Evolutionary conservation across 1,140 invertebrate genomes (phyloP), one percentile per base, ranked within the genome.

Genomic region (Nixonia krombeini): DNA sequence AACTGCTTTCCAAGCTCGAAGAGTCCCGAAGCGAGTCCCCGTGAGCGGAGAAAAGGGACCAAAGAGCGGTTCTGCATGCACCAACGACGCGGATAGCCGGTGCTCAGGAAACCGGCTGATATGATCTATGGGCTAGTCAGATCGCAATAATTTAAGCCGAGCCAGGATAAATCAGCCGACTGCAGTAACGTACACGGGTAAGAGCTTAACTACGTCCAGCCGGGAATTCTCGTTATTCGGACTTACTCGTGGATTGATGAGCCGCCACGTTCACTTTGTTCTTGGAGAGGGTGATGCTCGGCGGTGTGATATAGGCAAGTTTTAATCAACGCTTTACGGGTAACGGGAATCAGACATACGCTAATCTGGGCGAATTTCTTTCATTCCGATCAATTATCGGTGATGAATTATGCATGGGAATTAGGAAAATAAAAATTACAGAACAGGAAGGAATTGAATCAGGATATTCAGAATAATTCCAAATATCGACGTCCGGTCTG

Each of bases 101-200:
- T 45, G 59, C 67, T 55, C 76, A 74, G 79, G 70, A 77, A 78
- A 64, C 68, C 49, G 56, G 73, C 66, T 68, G 77, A 82, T 82
- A 82, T 80, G 82, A 82, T 84, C 72, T 81, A 80, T 73, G 72
- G 74, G 76, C 66, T 66, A 41, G 68, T 72, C 68, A 59, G 50
- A 46, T 46, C 61, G 73, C 57, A 71, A 79, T 80, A 78, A 82
- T 81, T 80, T 74, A 74, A 73, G 65, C 59, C 47, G 40, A n/a
- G 17, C 49, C 46, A 33, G 70, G 72, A 73, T 76, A 79, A 80
- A 83, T 81, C 76, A 75, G 53, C 44, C 51, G 16, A 31, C 23
- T 35, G 33, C 13, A 8, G 29, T 12, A n/a, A n/a, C 8, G 33
- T 35, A 35, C 12, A 21, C 28, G 41, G 1, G 16, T 18, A 9